Evolutionary conservation across 1,140 invertebrate species (phyloP), one percentile per base, ranked within the genome.

Genomic region (Samia ricini): DNA sequence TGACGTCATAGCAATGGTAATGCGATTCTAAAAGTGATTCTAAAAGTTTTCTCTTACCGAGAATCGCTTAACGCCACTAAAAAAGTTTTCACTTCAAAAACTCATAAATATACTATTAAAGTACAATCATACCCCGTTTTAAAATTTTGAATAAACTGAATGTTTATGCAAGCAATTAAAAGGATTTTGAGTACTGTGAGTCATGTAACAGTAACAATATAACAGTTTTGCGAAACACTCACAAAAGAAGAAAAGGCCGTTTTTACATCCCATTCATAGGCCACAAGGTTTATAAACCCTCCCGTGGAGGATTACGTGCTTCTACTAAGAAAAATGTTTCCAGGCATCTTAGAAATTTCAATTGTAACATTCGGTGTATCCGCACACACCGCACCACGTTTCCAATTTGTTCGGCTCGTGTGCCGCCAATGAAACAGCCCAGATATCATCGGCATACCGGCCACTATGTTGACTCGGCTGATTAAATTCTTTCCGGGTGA

Each of bases 291-390:
- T 63, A 66, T 69, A 69, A 70, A 75, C 76, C 76, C 77, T n/a
- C 81, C 84, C 74, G 83, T 62, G 56, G 83, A 65, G 83, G 67
- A 69, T 70, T 87, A 85, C 81, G 83, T 87, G 87, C 75, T 81
- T 59, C 77, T 69, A 76, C 80, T 79, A 79, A 86, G 83, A 82
- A 87, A 84, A 88, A 85, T 88, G 85, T 83, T 66, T 71, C 68
- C 72, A 77, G 77, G 87, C 79, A 87, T 89, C 83, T 85, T 77
- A 77, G 77, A 84, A 87, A 89, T 88, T 85, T 87, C 85, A 88
- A 87, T 89, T 86, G 84, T 85, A 83, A 81, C 75, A 73, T 85
- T 83, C 81, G 77, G 77, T 83, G 72, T 69, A 64, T 83, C 81
- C 77, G 81, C 78, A 73, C 81, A 76, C 76, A 36, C 33, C 81